A percentile compares a stretch with the other conserved stretches of the same genome.
phyloP scores from a whole-genome alignment of 2,797 vertebrate genomes.

The Graptemys geographica region DNA sequence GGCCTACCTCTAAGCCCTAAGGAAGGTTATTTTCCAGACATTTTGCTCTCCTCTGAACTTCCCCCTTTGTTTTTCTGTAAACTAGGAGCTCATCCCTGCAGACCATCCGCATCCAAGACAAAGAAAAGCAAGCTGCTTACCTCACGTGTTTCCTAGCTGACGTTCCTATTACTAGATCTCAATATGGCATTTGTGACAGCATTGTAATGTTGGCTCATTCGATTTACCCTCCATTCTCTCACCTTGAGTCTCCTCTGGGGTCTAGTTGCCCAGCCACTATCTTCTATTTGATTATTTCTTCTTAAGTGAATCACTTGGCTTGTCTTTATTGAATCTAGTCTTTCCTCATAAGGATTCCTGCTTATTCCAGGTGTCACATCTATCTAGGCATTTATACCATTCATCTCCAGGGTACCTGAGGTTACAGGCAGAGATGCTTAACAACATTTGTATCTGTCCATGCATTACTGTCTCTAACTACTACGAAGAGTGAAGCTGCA shows the following conservation, averaged over 20 bases:
- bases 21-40: not conserved
- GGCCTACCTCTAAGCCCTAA: not conserved
- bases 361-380: too few relatives aligned
- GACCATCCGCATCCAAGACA: not conserved
- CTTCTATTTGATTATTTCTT: not conserved
- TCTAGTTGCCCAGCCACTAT: not conserved
- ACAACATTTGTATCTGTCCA: not conserved
- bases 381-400: not conserved
- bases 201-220: rapidly evolving
- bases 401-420: not conserved
- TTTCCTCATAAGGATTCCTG: not conserved
- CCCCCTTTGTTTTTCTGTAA: not conserved
- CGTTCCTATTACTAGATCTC: rapidly evolving
- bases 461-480: not conserved
- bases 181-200: rapidly evolving
- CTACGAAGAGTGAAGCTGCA: not conserved
- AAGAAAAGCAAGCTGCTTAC: not conserved
- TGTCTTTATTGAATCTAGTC: not conserved
- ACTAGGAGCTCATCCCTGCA: not conserved
- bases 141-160: not conserved
- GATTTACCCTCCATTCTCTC: not conserved
- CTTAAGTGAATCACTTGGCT: not conserved
- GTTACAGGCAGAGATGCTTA: too few relatives aligned
- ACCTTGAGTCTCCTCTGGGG: not conserved
- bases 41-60: not conserved